Evolutionary conservation across 2,797 vertebrate genomes (phyloP).

Genomic region (Gymnothorax reevesii): DNA sequence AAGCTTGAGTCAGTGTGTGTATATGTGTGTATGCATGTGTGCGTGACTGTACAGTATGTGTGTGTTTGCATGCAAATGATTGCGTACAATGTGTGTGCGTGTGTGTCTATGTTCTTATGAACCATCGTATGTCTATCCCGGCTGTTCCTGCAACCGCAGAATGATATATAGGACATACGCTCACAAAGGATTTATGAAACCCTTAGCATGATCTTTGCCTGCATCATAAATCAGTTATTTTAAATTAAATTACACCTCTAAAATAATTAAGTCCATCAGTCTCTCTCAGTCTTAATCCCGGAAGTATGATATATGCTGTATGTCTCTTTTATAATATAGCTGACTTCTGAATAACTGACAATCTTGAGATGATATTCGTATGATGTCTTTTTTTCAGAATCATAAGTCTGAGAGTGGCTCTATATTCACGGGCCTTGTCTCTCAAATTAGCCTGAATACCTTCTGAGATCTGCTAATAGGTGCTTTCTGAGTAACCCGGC

Average conservation of each 20-base stretch:
- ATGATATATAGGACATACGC: background rate
- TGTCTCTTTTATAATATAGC: background rate
- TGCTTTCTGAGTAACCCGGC: background rate
- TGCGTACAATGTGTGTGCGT: background rate
- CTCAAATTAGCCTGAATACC: background rate
- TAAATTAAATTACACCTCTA: background rate
- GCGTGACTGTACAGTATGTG: background rate
- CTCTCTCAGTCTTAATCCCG: background rate
- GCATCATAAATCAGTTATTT: background rate
- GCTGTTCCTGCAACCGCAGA: background rate
- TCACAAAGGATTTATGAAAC: background rate
- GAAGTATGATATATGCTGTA: background rate
- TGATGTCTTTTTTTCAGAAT: background rate
- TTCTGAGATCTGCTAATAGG: background rate
- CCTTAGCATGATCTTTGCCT: slow-evolving; percentile 3
- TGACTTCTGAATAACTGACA: background rate
- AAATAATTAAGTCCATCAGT: background rate
- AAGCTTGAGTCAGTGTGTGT: too few species aligned
- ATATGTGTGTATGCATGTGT: too few species aligned
- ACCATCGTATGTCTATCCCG: background rate
- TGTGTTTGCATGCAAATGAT: background rate
- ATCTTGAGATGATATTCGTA: background rate
- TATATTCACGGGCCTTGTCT: background rate
- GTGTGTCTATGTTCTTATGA: background rate
- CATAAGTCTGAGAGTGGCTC: background rate